Evolutionary conservation across 2,888 invertebrate genomes (phyloP), one percentile per base, ranked within the genome.

Genomic region (Palloptera scutellata): DNA sequence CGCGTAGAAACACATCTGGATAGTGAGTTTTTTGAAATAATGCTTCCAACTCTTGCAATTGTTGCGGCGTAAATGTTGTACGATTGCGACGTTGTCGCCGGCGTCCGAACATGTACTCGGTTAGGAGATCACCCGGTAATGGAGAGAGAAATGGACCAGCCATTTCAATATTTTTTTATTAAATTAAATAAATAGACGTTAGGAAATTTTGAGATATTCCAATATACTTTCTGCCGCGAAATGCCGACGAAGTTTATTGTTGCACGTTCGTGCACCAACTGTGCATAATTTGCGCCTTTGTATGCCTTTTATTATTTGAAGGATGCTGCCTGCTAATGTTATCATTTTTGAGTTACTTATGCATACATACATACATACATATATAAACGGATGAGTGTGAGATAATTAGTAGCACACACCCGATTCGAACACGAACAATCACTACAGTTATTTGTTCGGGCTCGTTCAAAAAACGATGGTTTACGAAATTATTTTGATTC

Each of bases 1-100:
- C 97, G 76, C 96, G 89, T 71, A 85, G 74, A 68, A 85, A 85
- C 20, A 96, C 96, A 80, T 96, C 96, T 8, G 96, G 97, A 83
- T 97, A 97, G 80, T 96, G 96, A 0, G 96, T 97, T 85, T 95
- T 95, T 84, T 95, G 95, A 85, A 97, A 97, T 20, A 97, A 88
- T 0, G 94, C 91, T 83, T 97, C 97, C 78, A 97, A 85, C 80
- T 96, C 95, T 80, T 94, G 93, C 59, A 97, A 87, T 85, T 97
- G 97, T 83, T 96, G 95, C 1, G 96, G 95, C 41, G 95, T 96
- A 83, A 97, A 97, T 0, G 96, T 97, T 10, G 97, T 97, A 43
- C 97, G 88, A 85, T 96, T 96, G 70, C 96, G 88, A 69, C 96
- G 88, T 88, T 97, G 92, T 75, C 95, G 88, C 70, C 95, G 89